phyloP scores from a whole-genome alignment of 2,888 invertebrate genomes.

The Lepidonotus clava region DNA sequence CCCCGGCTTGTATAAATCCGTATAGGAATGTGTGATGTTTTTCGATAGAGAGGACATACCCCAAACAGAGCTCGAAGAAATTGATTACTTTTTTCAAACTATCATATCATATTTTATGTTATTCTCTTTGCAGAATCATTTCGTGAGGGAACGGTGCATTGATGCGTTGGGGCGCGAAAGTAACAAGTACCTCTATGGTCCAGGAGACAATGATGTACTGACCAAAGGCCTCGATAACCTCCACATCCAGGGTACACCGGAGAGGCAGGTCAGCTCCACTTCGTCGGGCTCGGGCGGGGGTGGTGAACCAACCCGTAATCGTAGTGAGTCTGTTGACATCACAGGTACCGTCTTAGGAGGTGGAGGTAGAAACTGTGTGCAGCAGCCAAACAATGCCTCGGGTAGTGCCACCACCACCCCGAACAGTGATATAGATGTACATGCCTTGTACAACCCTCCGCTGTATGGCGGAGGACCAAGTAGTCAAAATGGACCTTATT shows the following conservation, averaged over 20 bases:
- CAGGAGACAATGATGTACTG: not conserved
- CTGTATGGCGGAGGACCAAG: not conserved
- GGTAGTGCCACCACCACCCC: constrained; percentile 9
- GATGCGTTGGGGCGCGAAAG: constrained; percentile 71
- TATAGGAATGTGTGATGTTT: too few relatives aligned
- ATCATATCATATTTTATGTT: not conserved
- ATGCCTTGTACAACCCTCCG: not conserved
- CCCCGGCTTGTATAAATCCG: too few relatives aligned
- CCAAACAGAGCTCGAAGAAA: too few relatives aligned
- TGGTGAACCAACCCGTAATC: not conserved
- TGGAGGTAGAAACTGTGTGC: too few relatives aligned
- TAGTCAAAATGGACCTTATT: not conserved
- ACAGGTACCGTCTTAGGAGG: too few relatives aligned
- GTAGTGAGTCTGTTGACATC: too few relatives aligned
- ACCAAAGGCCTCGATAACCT: not conserved
- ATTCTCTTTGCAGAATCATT: constrained; percentile 70
- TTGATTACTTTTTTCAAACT: too few relatives aligned
- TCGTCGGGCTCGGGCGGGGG: not conserved
- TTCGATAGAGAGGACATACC: too few relatives aligned
- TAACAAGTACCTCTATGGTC: constrained; percentile 45
- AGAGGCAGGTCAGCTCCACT: not conserved
- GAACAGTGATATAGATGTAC: constrained; percentile 31
- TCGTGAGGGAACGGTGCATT: constrained; percentile 72
- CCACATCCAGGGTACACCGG: not conserved
- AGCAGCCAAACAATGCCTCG: not conserved